Base-by-base conservation (phyloP, 2,888 invertebrate genomes). In the Drosophila quasianomalipes region DNA sequence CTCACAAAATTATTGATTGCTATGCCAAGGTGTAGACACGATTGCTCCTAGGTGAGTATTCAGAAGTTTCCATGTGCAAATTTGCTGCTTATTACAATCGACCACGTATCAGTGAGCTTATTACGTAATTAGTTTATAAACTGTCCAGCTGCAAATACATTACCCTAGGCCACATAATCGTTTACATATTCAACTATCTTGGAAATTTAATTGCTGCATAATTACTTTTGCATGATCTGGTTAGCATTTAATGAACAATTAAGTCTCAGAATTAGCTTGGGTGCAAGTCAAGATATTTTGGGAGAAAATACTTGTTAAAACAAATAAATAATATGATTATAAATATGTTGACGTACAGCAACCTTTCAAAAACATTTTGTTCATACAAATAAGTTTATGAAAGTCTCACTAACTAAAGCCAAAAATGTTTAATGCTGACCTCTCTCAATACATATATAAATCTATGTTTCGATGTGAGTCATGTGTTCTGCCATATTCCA, bases 1-100 rank as follows among this genome's bases (percentile, higher is more conserved):
- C 55, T 59, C 53, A 55, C 75, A 49, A 61, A 79, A 66, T 82
- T 85, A 87, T 83, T 70, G 83, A 87, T 84, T 87, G 53, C 26
- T 37, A 7, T n/a, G 44, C 16, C 64, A 47, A 33, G 12, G 47
- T 70, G 33, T 70, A 12, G 26, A 59, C 39, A 47, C 54, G 33
- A 54, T 54, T 58, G 30, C 26, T 31, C 22, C 52, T 31, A 57
- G 28, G 4, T 39, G 44, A 31, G 30, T 31, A 39, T 37, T 12
- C n/a, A 26, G 39, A 30, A 55, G 28, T 59, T 71, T 33, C 12
- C 26, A 52, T 26, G 12, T 37, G 14, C 35, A 60, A 49, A 28
- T 22, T 22, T 58, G 51, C 19, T 3, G 30, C 30, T 30, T 58
- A 44, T 28, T 39, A n/a, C n/a, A 28, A 39, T 30, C 39, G 30